Conservation (phyloP, 1,140 invertebrate genomes). For the Aphaenogaster ashmeadi region DNA sequence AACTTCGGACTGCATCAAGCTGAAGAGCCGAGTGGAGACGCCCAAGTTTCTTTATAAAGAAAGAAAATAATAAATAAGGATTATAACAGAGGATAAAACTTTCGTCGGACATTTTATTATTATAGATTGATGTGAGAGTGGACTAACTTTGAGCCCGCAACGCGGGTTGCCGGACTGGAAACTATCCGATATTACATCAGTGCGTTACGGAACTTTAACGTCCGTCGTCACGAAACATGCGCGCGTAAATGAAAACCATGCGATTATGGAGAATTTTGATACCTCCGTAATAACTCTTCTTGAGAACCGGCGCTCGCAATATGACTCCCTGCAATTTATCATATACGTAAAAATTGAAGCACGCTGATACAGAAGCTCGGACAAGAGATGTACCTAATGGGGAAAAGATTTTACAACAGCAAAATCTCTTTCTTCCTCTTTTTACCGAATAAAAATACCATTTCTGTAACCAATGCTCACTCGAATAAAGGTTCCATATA, state of each 20-base stretch:
- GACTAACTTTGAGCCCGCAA: not conserved
- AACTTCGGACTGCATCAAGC: not conserved
- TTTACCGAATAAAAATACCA: not conserved
- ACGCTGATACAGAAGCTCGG: not conserved
- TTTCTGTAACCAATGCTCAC: not conserved
- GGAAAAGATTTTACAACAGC: not conserved
- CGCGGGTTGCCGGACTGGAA: not conserved
- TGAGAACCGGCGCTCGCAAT: not conserved
- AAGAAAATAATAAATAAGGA: not conserved
- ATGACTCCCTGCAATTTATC: constrained; percentile 6
- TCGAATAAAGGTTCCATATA: no score
- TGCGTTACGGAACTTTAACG: constrained; percentile 3
- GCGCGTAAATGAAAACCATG: constrained; percentile 16
- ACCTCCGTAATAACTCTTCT: not conserved
- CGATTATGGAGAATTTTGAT: constrained; percentile 37
- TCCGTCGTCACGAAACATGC: not conserved
- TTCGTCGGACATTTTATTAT: not conserved
- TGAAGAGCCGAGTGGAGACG: no score
- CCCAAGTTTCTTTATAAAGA: not conserved
- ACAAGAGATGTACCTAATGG: not conserved
- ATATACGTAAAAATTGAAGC: not conserved
- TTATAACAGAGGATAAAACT: not conserved
- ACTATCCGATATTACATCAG: not conserved
- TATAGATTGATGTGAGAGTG: not conserved
- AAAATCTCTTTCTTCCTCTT: not conserved